phyloP scores from a whole-genome alignment of 2,888 invertebrate species.

The Tipula confusa region DNA sequence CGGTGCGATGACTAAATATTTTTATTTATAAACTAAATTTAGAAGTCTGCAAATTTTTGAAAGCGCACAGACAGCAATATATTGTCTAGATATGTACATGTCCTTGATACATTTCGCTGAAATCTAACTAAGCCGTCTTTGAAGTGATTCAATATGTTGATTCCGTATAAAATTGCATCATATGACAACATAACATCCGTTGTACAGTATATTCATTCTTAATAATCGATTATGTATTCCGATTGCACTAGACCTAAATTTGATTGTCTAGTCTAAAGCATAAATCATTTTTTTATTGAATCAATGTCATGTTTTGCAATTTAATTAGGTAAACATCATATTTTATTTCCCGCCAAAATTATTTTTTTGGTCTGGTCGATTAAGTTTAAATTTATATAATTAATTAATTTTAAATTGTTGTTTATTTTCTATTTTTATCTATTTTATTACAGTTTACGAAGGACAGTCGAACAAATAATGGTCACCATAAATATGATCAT shows the following conservation, averaged over 20 bases:
- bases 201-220: not conserved
- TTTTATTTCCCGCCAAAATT: not conserved
- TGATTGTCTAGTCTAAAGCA: not conserved
- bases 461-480: not conserved
- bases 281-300: not conserved
- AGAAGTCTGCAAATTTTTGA: not conserved
- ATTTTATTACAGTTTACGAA: not conserved
- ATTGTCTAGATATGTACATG: not conserved
- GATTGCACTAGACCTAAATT: not conserved
- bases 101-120: not conserved
- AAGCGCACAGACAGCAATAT: not conserved
- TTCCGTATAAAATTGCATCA: not conserved
- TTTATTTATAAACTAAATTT: not conserved
- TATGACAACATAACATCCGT: not conserved
- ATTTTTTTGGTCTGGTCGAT: not conserved
- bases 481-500: not conserved
- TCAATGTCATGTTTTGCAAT: not conserved
- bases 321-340: not conserved
- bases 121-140: not conserved
- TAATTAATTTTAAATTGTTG: not conserved
- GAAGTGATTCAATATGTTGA: not conserved
- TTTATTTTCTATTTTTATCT: not conserved
- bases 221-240: not conserved
- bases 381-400: not conserved
- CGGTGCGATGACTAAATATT: not conserved